A percentile compares a stretch with the other conserved stretches of the same genome.
Evolutionary conservation across 2,113 vertebrate species (phyloP).

Genomic region (Antechinus flavipes): DNA sequence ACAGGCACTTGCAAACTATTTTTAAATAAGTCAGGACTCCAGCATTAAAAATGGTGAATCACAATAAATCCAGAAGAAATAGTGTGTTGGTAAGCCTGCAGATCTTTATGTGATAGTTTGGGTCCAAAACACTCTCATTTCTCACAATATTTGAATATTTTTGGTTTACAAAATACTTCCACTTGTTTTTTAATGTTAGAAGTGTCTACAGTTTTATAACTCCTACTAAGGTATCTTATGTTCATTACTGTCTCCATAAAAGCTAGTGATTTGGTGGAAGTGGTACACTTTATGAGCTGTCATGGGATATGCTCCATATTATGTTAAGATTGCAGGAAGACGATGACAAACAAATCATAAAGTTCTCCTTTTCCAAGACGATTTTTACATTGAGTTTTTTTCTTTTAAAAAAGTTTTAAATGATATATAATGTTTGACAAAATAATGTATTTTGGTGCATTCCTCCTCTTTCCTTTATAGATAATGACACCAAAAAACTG

Average conservation of each 20-base stretch:
- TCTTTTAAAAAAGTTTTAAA: conserved; percentile 51
- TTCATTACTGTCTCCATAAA: conserved; percentile 72
- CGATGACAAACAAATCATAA: conserved; percentile 70
- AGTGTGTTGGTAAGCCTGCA: background rate
- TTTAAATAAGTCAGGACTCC: conserved; percentile 54
- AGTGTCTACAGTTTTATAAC: conserved; percentile 73
- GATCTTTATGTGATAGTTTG: conserved; percentile 65
- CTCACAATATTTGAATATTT: conserved; percentile 73
- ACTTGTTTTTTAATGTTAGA: conserved; percentile 68
- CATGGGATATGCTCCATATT: conserved; percentile 32
- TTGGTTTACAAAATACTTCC: conserved; percentile 77
- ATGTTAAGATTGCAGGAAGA: conserved; percentile 42
- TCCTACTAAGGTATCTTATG: conserved; percentile 59
- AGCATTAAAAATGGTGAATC: conserved; percentile 21
- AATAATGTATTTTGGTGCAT: conserved; percentile 52
- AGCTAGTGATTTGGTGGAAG: conserved; percentile 57
- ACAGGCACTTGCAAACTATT: conserved; percentile 39
- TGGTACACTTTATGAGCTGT: conserved; percentile 59
- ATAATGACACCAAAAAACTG: conserved; percentile 12
- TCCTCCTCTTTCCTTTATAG: conserved; percentile 12
- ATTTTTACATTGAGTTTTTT: conserved; percentile 59
- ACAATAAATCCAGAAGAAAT: conserved; percentile 61
- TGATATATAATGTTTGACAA: conserved; percentile 51
- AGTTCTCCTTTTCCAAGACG: conserved; percentile 60
- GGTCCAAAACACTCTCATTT: conserved; percentile 49